Evolutionary conservation across 1,140 invertebrate species (phyloP).

Genomic region (Drosophila sulfurigaster): DNA sequence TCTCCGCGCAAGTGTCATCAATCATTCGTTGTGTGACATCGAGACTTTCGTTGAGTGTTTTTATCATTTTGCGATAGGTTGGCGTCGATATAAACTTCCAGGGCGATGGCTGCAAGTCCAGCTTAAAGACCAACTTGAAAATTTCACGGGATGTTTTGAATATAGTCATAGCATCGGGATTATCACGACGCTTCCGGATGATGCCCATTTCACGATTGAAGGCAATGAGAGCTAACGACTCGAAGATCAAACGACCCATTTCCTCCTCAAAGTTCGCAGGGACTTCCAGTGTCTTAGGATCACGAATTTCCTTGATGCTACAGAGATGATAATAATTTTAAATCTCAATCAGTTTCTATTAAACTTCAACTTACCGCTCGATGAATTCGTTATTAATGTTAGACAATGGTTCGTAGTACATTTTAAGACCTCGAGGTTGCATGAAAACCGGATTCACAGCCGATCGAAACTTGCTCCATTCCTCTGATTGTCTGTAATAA

Average conservation of each 20-base stretch:
- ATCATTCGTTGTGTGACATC: constrained; percentile 47
- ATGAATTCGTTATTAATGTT: constrained; percentile 73
- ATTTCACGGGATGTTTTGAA: constrained; percentile 25
- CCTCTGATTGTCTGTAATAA: constrained; percentile 47
- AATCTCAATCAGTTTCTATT: neutral
- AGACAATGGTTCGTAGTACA: constrained; percentile 63
- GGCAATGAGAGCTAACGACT: constrained; percentile 40
- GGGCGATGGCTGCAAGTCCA: constrained; percentile 88
- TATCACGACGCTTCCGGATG: constrained; percentile 45
- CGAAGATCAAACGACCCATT: constrained; percentile 44
- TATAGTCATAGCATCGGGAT: constrained; percentile 34
- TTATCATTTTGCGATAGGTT: constrained; percentile 86
- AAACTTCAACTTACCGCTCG: constrained; percentile 56
- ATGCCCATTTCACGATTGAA: constrained; percentile 56
- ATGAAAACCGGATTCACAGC: constrained; percentile 72
- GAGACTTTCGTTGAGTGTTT: constrained; percentile 69
- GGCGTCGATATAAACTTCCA: constrained; percentile 88
- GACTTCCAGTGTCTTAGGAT: constrained; percentile 53
- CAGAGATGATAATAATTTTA: constrained; percentile 53
- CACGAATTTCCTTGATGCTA: constrained; percentile 64
- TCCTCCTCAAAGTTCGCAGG: constrained; percentile 48
- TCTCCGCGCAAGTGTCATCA: constrained; percentile 30
- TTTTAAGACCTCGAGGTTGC: constrained; percentile 61
- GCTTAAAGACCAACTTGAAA: constrained; percentile 53
- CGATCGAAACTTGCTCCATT: constrained; percentile 59